Conservation (phyloP, 2,888 invertebrate genomes). For the Lepidocyrtinus sp. region DNA sequence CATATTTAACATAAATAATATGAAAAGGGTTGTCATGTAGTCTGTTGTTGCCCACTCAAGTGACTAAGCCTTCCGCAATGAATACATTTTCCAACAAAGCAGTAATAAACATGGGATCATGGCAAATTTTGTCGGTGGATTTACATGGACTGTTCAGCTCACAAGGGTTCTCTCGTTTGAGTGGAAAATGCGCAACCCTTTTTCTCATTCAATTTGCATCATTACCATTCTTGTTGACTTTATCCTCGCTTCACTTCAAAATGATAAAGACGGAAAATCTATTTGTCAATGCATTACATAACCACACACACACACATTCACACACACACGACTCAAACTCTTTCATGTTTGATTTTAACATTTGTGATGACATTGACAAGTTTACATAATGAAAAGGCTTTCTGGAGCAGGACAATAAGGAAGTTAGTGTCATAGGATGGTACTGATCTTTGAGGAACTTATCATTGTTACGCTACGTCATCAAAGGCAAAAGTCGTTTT, state of each 20-base stretch:
- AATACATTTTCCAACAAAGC: background rate
- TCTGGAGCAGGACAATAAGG: conserved; percentile 7
- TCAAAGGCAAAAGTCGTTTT: no score
- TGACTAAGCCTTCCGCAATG: background rate
- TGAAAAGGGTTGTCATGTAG: conserved; percentile 53
- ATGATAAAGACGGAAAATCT: conserved; percentile 20
- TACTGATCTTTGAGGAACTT: no score
- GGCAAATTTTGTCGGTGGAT: conserved; percentile 4
- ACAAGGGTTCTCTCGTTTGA: background rate
- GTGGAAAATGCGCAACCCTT: conserved; percentile 19
- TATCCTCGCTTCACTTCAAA: conserved; percentile 26
- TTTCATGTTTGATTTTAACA: background rate
- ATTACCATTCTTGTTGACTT: background rate
- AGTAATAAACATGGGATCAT: conserved; percentile 1
- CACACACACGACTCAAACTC: background rate
- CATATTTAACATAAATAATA: conserved; percentile 22
- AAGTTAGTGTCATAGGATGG: conserved; percentile 7
- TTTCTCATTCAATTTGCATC: conserved; percentile 3
- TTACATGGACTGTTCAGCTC: background rate
- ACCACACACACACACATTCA: conserved; percentile 22
- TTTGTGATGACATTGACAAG: conserved; percentile 9
- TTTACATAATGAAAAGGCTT: background rate
- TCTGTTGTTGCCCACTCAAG: conserved; percentile 37
- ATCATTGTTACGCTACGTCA: no score
- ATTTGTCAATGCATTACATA: conserved; percentile 31